Evolutionary conservation across 2,797 vertebrate genomes (phyloP), one percentile per base, ranked within the genome.

Genomic region (Clarias platycephalus): DNA sequence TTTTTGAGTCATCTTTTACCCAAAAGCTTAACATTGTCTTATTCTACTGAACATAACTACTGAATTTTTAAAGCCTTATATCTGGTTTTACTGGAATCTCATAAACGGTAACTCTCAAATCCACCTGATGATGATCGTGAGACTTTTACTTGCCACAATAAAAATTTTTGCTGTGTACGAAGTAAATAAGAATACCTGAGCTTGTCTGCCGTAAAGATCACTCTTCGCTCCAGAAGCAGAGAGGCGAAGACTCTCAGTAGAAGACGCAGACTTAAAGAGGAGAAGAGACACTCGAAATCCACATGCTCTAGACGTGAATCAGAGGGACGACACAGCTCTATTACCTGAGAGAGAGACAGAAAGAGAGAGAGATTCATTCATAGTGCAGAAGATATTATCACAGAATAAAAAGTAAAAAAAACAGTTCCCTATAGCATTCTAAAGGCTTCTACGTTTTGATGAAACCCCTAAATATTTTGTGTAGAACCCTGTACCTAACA

Each of bases 291-390:
- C 91, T 98, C 96, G 0, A 99, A 99, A 90, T 99, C 97, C 74
- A 99, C 98, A 0, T 99, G 98, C 87, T 99, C 98, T 24, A 99
- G 95, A 58, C 98, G 95, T 13, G 98, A 99, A 93, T 99, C 98
- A 0, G 97, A 95, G 0, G 98, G 98, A 67, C 98, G 95, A 70
- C 96, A 97, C 89, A 99, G 92, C 90, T 98, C 96, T 0, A 99
- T 98, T 76, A 98, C 95, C 87, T 89, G 66, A 66, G 55, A 68
- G 20, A 74, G 26, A 34, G 40, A 79, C 9, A 58, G 18, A 57
- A 18, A 75, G 13, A 44, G 20, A 81, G 5, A 55, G 26, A 53
- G 72, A 49, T 49, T 49, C 44, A 49, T 49, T 0, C 9, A 10
- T 44, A 9, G 40, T 44, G 10, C 40, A 44, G 8, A 44, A 44